phyloP scores from a whole-genome alignment of 1,140 invertebrate genomes.

The Cyphomyrmex costatus region DNA sequence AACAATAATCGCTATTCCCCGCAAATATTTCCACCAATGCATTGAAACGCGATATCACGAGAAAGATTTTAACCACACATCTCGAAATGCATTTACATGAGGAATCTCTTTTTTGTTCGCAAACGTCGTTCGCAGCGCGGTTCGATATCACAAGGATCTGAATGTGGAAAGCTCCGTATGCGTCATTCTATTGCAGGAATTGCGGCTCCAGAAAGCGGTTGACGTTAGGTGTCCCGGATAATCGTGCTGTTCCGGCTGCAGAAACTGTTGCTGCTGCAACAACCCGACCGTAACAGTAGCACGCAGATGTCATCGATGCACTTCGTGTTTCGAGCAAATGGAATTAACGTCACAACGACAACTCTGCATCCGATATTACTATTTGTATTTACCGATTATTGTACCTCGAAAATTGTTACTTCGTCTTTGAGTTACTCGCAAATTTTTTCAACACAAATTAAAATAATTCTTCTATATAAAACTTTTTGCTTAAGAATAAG shows the following conservation, averaged over 20 bases:
- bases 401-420: constrained; percentile 27
- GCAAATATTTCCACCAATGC: constrained; percentile 6
- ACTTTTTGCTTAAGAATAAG: background rate
- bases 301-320: constrained; percentile 76
- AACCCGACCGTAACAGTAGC: constrained; percentile 64
- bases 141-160: constrained; percentile 42
- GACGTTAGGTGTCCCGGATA: constrained; percentile 72
- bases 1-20: constrained; percentile 7
- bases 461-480: background rate
- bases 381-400: constrained; percentile 70
- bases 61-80: constrained; percentile 30
- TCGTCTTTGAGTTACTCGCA: too few relatives aligned
- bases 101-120: constrained; percentile 34
- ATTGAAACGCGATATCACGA: constrained; percentile 15
- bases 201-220: constrained; percentile 69
- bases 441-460: background rate
- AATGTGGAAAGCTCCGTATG: constrained; percentile 41
- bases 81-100: constrained; percentile 34
- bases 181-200: constrained; percentile 63
- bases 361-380: constrained; percentile 65
- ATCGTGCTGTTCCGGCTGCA: constrained; percentile 73
- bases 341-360: constrained; percentile 68
- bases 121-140: constrained; percentile 21
- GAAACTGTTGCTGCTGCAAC: constrained; percentile 75
- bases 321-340: constrained; percentile 73